These are phyloP conservation scores for Oncorhynchus masou DNA, from an alignment of 2,113 vertebrate species.

Conservation along the genomic window DNA sequence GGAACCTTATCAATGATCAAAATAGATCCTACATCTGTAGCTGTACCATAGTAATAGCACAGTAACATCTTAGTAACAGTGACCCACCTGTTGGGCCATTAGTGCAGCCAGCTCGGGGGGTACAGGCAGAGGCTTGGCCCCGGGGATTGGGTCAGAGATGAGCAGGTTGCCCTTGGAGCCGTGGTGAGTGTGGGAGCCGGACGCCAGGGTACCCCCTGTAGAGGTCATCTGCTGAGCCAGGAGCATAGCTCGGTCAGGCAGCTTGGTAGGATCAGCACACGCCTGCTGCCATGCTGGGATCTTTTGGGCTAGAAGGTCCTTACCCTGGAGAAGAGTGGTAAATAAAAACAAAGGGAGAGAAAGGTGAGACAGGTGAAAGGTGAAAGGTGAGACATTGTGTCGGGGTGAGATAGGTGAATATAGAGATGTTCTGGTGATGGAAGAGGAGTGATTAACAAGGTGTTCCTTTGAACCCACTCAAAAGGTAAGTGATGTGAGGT, in stretches of 20 bases:
- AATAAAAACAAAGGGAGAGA: background rate
- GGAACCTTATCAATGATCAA: too few relatives aligned
- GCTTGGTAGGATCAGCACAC: constrained; percentile 89
- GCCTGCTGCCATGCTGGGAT: constrained; percentile 91
- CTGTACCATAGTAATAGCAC: background rate
- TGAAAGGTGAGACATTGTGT: too few relatives aligned
- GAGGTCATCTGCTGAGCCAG: constrained; percentile 89
- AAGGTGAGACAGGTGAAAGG: too few relatives aligned
- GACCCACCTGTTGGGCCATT: constrained; percentile 69
- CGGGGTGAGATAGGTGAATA: background rate
- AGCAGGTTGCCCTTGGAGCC: constrained; percentile 83
- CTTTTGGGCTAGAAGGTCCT: constrained; percentile 90
- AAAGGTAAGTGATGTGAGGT: too few relatives aligned
- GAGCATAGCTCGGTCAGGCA: constrained; percentile 87
- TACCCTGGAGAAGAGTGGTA: constrained; percentile 76
- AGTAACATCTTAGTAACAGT: background rate
- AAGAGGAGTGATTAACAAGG: background rate
- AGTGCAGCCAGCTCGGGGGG: constrained; percentile 91
- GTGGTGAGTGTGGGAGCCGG: constrained; percentile 66
- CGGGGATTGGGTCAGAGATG: constrained; percentile 89
- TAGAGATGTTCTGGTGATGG: background rate
- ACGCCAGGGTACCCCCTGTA: constrained; percentile 73
- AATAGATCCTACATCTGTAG: too few relatives aligned
- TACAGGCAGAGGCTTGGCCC: constrained; percentile 90
- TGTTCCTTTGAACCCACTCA: too few relatives aligned